Base-by-base conservation (phyloP, 2,797 vertebrate species). In the Ibycter americanus region DNA sequence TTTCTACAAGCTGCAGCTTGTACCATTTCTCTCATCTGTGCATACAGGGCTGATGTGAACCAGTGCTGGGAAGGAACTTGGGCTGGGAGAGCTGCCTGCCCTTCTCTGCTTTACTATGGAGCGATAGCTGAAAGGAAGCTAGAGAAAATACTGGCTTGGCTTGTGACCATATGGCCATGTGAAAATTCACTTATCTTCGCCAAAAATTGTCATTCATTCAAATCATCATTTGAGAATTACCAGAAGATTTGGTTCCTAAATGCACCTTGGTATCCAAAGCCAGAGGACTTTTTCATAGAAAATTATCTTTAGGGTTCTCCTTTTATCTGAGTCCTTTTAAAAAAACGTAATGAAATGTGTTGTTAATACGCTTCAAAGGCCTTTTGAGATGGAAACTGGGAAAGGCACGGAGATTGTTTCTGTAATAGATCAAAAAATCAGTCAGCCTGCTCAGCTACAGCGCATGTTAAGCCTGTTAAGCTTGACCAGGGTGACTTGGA, bases 211-310 rank as follows among this genome's bases (percentile, higher is more conserved):
- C 52, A 29, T 42, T 42, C 40, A 42, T 42, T 42, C 40, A 42
- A 42, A 5, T 51, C 0, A 0, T 12, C 25, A 4, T 44, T 62
- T 2, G 3, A 44, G 77, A 83, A 44, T 47, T 62, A 38, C 58
- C 20, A 7, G 22, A 87, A 76, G 31, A n/a, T 32, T 84, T 36
- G 46, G 42, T 88, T 85, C 32, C 46, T 72, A 11, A 85, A 81
- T 1, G 3, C 12, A n/a, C 12, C 14, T 51, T 15, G 9, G 6
- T 32, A 65, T 68, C 42, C 51, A 84, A 47, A 86, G 31, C 19
- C n/a, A n/a, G 21, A 32, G 55, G 23, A 51, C 34, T 90, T 91
- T 22, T 87, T 36, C 63, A 49, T 8, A 46, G 40, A 9, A 58
- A 42, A 51, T 61, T 74, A 16, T 42, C 36, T 90, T 68, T 55